Evolutionary conservation across 2,888 invertebrate genomes (phyloP), one percentile per base, ranked within the genome.

Genomic region (Mamestra brassicae): DNA sequence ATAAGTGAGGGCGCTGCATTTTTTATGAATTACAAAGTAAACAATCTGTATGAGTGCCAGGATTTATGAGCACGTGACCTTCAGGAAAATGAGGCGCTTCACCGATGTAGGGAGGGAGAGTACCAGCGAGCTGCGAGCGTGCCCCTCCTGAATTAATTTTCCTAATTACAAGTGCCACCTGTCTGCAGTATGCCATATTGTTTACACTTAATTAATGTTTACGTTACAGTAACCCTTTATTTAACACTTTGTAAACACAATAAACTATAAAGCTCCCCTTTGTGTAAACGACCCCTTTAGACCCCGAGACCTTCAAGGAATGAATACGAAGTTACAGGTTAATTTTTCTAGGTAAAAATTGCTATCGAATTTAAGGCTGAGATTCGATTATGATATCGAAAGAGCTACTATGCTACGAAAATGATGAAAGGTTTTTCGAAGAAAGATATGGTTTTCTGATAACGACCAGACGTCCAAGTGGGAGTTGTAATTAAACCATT

Each of bases 11-110:
- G 80, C 78, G 82, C 76, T 92, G 89, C 90, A 90, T 91, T 85
- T 91, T 92, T 91, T 89, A 92, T 91, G 88, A 89, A 85, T 85
- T 76, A 85, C 81, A 85, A 85, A 84, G 89, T 88, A 89, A 92
- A 92, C 92, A 91, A 90, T 91, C 89, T 89, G 87, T 89, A 85
- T 84, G 87, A 89, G 88, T 86, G 87, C 81, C 79, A 76, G 87
- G 89, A 90, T 91, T 93, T 91, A 91, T 86, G 89, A 88, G 90
- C 86, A 85, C 87, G 88, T 81, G 90, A 88, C 91, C 91, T 90
- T 88, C 84, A 78, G 85, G 86, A 84, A 87, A 87, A 90, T 84
- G 86, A 89, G 88, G 58, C 67, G 58, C 63, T 69, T 62, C 42
- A 70, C 76, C 70, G n/a, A 55, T 38, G 47, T 54, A 47, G 45